Base-by-base conservation (phyloP, 37 sponge, comb jelly and placozoan species). In the Crambe crambe region DNA sequence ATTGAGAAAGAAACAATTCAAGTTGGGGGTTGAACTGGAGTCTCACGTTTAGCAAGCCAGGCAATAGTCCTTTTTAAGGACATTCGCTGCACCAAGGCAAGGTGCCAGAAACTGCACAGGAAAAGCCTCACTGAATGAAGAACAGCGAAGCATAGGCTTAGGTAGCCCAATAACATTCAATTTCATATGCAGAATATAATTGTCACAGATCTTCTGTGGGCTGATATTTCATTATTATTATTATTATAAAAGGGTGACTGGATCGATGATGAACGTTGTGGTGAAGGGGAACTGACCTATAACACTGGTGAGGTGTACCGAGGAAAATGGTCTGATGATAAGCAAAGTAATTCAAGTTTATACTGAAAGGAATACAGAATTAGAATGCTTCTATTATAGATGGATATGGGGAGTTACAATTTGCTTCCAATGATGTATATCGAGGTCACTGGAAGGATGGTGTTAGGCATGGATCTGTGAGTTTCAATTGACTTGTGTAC, bases 241-340 rank as follows among this genome's bases (percentile, higher is more conserved):
- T n/a, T n/a, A n/a, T n/a, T n/a, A n/a, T n/a, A n/a, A n/a, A 58
- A 95, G 95, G 97, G 97, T 42, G 85, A 97, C 56, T 97, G 97
- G 97, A 73, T 80, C 12, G 95, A 97, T n/a, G 90, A 97, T 78
- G 95, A 97, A 60, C 80, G 97, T 3, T 60, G 81, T 80, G 97
- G 94, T 1, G 77, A 94, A 56, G 97, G 97, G 10, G 89, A 91
- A 59, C 76, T 97, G 34, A 82, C 74, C 17, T 97, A 89, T 77
- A 97, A 97, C 79, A 97, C 97, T 25, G 90, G 92, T 26, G 97
- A 97, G 30, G 65, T 75, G 37, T 97, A 94, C 81, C 70, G 76
- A 2, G 97, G 97, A 22, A 59, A 42, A 25, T 96, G 97, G 97
- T 12, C 25, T 22, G 86, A 91, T 26, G 92, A 96, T 57, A 88